Conservation (phyloP, 2,113 vertebrate genomes). For the Platichthys stellatus region DNA sequence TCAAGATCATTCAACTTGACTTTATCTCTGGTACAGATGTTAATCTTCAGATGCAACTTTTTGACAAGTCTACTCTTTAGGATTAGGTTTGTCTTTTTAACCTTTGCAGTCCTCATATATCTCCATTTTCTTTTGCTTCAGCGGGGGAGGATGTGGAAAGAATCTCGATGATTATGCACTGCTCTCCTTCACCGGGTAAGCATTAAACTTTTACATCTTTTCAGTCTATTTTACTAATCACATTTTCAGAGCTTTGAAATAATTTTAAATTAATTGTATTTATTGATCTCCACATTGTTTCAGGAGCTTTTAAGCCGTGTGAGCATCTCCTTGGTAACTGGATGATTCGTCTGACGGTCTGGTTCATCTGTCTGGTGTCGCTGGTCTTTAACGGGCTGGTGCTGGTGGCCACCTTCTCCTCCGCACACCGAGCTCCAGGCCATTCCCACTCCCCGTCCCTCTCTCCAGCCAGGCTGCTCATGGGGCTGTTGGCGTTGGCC, state of each 20-base stretch:
- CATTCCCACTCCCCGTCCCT: constrained; percentile 59
- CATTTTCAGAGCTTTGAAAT: constrained; percentile 5
- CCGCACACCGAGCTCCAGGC: constrained; percentile 54
- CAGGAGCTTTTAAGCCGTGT: constrained; percentile 98
- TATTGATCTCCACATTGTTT: background rate
- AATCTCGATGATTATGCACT: constrained; percentile 89
- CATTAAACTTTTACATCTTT: background rate
- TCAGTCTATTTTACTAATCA: background rate
- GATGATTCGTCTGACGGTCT: constrained; percentile 98
- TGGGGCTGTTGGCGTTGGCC: constrained; percentile 91
- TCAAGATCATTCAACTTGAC: background rate
- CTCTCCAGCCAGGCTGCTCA: constrained; percentile 87
- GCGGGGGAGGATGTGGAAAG: constrained; percentile 84
- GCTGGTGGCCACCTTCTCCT: constrained; percentile 86
- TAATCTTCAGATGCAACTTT: background rate
- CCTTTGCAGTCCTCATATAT: background rate
- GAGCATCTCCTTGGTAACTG: constrained; percentile 96
- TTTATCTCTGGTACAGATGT: background rate
- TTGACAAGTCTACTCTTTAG: background rate
- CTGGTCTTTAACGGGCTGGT: constrained; percentile 94
- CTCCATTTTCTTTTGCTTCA: constrained; percentile 43
- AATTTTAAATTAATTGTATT: no score
- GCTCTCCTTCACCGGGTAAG: constrained; percentile 93
- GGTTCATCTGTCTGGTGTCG: constrained; percentile 98
- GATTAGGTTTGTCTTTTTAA: background rate